Conservation (phyloP, 2,888 invertebrate species). For the Aphelenchoides bicaudatus region DNA sequence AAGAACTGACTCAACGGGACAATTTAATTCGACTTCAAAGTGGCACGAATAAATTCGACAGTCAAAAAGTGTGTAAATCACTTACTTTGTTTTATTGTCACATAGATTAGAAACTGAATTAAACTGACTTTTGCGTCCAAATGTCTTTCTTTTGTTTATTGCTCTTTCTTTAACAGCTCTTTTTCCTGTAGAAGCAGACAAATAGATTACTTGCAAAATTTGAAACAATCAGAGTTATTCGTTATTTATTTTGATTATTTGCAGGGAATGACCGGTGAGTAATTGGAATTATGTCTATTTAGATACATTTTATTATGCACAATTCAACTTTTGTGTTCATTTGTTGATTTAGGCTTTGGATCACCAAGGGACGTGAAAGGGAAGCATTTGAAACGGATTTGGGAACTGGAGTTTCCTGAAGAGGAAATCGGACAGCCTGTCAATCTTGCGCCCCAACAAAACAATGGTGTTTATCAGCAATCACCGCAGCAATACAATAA, state of each 20-base stretch:
- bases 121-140: too few relatives aligned
- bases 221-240: too few relatives aligned
- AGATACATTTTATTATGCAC: not conserved
- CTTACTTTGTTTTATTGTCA: slow-evolving; percentile 8
- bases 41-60: slow-evolving; percentile 58
- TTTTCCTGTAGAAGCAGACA: too few relatives aligned
- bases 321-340: slow-evolving; percentile 30
- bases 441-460: too few relatives aligned
- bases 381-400: slow-evolving; percentile 60
- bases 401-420: slow-evolving; percentile 61
- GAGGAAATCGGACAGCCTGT: too few relatives aligned
- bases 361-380: slow-evolving; percentile 60
- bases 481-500: too few relatives aligned
- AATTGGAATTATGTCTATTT: not conserved
- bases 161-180: too few relatives aligned
- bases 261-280: not conserved
- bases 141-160: not conserved
- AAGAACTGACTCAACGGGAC: slow-evolving; percentile 41
- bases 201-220: too few relatives aligned
- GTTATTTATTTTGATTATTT: too few relatives aligned
- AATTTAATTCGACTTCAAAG: slow-evolving; percentile 56
- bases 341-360: slow-evolving; percentile 60
- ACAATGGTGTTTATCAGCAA: too few relatives aligned
- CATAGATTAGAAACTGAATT: too few relatives aligned
- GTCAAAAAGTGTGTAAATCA: slow-evolving; percentile 49